Evolutionary conservation across 2,888 invertebrate species (phyloP).

Genomic region (Norana najaformis): DNA sequence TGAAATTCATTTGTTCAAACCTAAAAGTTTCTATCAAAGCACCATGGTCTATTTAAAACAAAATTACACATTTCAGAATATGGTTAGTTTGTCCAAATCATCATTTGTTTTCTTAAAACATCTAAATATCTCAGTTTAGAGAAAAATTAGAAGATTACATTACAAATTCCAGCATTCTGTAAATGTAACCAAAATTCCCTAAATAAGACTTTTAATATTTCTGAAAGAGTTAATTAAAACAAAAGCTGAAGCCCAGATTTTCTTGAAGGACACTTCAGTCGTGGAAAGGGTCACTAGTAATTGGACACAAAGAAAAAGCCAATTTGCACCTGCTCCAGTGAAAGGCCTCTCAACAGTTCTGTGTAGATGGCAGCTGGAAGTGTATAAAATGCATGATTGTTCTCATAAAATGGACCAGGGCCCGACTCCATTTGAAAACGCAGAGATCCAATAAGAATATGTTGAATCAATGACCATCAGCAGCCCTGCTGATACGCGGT

Average conservation of each 20-base stretch:
- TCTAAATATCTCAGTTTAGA: neutral
- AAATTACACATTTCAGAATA: no score
- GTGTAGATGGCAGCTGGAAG: neutral
- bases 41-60: no score
- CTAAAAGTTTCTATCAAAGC: no score
- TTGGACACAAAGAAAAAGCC: no score
- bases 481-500: neutral
- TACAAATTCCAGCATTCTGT: neutral
- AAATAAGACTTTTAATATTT: neutral
- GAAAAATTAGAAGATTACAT: neutral
- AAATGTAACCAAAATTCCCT: neutral
- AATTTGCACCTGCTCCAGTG: neutral
- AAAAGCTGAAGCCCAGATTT: neutral
- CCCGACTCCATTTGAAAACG: neutral
- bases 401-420: neutral
- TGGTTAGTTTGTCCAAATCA: no score
- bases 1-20: no score
- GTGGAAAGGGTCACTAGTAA: no score
- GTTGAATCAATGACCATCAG: neutral
- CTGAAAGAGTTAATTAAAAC: neutral
- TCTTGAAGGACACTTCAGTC: neutral
- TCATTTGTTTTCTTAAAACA: neutral
- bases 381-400: neutral
- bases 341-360: neutral
- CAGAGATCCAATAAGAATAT: neutral